Conservation (phyloP, 1,140 invertebrate genomes). For the Brachionus koreanus region DNA sequence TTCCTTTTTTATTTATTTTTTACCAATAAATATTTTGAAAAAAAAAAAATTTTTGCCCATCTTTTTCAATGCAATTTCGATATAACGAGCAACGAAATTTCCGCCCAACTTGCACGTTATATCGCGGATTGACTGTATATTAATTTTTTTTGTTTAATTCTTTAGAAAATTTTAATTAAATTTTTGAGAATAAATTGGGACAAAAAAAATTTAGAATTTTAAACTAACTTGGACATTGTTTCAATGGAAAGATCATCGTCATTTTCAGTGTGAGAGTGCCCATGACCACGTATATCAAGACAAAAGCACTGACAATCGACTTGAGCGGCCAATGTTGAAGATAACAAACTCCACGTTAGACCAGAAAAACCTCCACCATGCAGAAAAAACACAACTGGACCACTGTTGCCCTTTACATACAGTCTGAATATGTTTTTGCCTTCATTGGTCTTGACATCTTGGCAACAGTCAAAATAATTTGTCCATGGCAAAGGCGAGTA, state of each 20-base stretch:
- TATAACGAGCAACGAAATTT: too few relatives aligned
- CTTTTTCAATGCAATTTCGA: too few relatives aligned
- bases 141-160: too few relatives aligned
- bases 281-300: conserved; percentile 87
- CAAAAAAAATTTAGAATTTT: too few relatives aligned
- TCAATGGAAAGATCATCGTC: conserved; percentile 79
- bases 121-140: too few relatives aligned
- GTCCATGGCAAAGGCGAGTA: conserved; percentile 77
- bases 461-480: conserved; percentile 73
- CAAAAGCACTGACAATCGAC: conserved; percentile 80
- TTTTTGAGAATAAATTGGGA: too few relatives aligned
- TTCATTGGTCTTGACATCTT: conserved; percentile 62
- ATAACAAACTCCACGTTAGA: conserved; percentile 82
- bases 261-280: conserved; percentile 73
- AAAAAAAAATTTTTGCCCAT: too few relatives aligned
- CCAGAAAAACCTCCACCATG: conserved; percentile 92
- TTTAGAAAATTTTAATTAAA: too few relatives aligned
- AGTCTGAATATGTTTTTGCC: conserved; percentile 66
- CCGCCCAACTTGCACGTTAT: too few relatives aligned
- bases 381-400: conserved; percentile 78
- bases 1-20: too few relatives aligned
- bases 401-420: conserved; percentile 64
- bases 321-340: conserved; percentile 58
- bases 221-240: conserved; percentile 65
- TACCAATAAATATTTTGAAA: too few relatives aligned